A percentile compares a stretch with the other conserved stretches of the same genome.
Evolutionary conservation across 2,113 vertebrate species (phyloP).

Genomic region (Austrofundulus limnaeus): DNA sequence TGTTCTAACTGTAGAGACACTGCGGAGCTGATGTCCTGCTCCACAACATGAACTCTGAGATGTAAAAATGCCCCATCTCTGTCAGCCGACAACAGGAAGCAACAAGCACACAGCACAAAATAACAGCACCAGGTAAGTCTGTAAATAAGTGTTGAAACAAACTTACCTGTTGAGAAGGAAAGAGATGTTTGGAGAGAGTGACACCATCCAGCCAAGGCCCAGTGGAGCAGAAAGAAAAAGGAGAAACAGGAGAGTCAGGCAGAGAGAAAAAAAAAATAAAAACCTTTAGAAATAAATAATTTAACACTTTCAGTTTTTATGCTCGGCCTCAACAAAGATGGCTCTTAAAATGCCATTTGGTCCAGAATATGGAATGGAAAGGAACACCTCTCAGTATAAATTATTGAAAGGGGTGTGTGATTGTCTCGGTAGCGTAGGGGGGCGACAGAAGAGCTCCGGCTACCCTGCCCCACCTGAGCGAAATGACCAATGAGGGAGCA

Average conservation of each 20-base stretch:
- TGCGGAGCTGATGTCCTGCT: constrained; percentile 27
- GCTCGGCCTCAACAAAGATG: constrained; percentile 32
- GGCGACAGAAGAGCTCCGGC: constrained; percentile 6
- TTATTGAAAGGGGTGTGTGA: constrained; percentile 53
- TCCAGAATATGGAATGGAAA: constrained; percentile 56
- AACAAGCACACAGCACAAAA: constrained; percentile 26
- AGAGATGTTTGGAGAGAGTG: constrained; percentile 19
- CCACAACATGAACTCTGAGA: constrained; percentile 29
- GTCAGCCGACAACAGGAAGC: constrained; percentile 14
- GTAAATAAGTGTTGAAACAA: constrained; percentile 52
- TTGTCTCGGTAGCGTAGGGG: constrained; percentile 12
- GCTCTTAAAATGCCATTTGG: constrained; percentile 58
- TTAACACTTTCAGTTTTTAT: constrained; percentile 46
- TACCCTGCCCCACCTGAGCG: neutral
- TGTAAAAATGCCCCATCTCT: constrained; percentile 11
- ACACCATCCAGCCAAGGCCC: constrained; percentile 37
- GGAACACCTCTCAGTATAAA: constrained; percentile 58
- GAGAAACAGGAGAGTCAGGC: constrained; percentile 39
- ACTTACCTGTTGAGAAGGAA: constrained; percentile 65
- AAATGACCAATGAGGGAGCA: constrained; percentile 3
- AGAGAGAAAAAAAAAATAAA: constrained; percentile 42
- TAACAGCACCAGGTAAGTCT: constrained; percentile 11
- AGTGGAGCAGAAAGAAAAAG: constrained; percentile 19
- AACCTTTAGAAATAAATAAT: constrained; percentile 60
- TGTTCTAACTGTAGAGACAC: constrained; percentile 18